Percentiles rank a stretch among this genome's conserved stretches.
phyloP scores from a whole-genome alignment of 2,113 vertebrate genomes.

The Oceanodroma tethys region DNA sequence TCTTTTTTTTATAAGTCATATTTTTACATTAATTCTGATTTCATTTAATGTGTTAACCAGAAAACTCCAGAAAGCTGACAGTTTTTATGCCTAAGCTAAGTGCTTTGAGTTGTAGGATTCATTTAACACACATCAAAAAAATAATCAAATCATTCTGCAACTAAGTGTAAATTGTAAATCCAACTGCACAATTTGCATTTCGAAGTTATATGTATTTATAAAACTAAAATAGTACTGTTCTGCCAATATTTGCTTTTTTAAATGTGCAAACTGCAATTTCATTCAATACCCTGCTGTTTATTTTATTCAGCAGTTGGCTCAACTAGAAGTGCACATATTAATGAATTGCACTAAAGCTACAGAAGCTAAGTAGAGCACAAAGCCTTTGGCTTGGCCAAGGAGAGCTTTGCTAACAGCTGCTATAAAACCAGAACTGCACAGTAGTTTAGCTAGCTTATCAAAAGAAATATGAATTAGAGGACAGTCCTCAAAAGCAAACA shows the following conservation, averaged over 20 bases:
- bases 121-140: constrained; percentile 13
- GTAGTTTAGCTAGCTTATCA: neutral
- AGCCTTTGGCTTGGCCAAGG: neutral
- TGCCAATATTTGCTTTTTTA: neutral
- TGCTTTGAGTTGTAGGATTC: neutral
- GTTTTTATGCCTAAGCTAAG: neutral
- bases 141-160: neutral
- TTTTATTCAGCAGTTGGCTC: constrained; percentile 30
- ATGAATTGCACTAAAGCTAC: constrained; percentile 8
- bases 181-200: neutral
- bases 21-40: neutral
- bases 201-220: neutral
- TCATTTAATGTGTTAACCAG: neutral
- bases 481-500: neutral
- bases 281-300: neutral
- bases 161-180: constrained; percentile 21
- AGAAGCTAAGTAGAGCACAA: neutral
- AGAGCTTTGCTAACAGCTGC: neutral
- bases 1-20: neutral
- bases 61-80: neutral
- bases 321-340: constrained; percentile 24
- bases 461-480: neutral
- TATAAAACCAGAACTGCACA: neutral
- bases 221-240: constrained; percentile 13
- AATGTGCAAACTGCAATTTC: neutral